These are phyloP conservation scores for Conus canariensis DNA, from an alignment of 2,888 invertebrate species.

Conservation along the genomic window DNA sequence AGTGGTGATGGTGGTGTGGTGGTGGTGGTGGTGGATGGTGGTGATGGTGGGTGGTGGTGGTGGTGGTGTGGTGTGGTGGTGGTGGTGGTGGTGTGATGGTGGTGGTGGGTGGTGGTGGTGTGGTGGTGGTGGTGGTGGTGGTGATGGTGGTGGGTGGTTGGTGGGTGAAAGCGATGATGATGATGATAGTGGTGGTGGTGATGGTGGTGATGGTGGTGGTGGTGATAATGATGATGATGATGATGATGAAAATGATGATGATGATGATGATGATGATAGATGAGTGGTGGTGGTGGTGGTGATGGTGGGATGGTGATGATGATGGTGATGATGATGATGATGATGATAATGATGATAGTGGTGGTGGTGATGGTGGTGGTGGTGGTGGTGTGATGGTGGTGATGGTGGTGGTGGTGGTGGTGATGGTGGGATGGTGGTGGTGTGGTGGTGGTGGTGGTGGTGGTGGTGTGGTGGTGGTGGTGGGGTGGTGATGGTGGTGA, in stretches of 20 bases:
- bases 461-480: no score
- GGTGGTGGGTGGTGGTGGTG: no score
- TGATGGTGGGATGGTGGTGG: no score
- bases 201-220: background rate
- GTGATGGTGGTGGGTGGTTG: background rate
- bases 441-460: no score
- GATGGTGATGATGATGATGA: background rate
- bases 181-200: background rate
- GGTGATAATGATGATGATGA: no score
- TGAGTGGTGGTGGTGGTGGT: background rate
- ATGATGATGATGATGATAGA: background rate
- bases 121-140: no score
- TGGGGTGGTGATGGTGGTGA: background rate
- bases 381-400: background rate
- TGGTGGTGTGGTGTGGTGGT: constrained; percentile 8
- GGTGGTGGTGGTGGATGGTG: background rate
- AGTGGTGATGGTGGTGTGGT: background rate
- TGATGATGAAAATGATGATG: background rate
- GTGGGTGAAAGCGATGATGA: background rate
- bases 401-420: no score
- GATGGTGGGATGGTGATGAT: background rate
- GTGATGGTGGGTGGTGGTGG: background rate
- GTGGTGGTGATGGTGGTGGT: background rate
- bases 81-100: no score
- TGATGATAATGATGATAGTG: background rate